These are phyloP conservation scores for Aphelinus certus DNA, from an alignment of 1,140 invertebrate species.

Conservation along the genomic window DNA sequence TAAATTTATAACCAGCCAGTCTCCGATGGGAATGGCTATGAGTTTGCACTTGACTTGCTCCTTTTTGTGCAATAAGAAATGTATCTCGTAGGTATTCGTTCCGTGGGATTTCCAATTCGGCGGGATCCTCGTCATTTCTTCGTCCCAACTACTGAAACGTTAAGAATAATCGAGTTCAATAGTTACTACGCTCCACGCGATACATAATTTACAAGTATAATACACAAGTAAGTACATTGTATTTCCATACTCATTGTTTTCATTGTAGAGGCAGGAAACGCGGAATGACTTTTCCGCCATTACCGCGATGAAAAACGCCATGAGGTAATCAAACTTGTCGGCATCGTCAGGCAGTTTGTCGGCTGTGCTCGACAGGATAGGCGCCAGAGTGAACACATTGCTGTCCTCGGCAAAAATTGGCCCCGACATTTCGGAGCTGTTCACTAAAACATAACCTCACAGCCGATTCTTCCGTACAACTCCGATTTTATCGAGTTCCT, in stretches of 20 bases:
- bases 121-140: constrained; percentile 31
- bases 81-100: constrained; percentile 43
- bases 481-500: no score
- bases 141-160: constrained; percentile 18
- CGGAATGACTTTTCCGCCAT: constrained; percentile 50
- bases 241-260: constrained; percentile 18
- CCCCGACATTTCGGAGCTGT: constrained; percentile 26
- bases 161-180: background rate
- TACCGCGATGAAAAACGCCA: constrained; percentile 50
- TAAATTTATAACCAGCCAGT: constrained; percentile 51
- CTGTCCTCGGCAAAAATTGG: constrained; percentile 49
- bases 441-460: constrained; percentile 29
- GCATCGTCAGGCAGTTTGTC: constrained; percentile 39
- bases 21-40: constrained; percentile 46
- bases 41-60: constrained; percentile 45
- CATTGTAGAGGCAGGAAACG: constrained; percentile 19
- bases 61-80: constrained; percentile 34
- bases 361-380: constrained; percentile 38
- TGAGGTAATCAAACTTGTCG: constrained; percentile 48
- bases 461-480: no score
- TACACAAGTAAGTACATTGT: background rate
- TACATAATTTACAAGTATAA: background rate
- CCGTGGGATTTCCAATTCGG: constrained; percentile 3
- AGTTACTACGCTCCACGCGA: background rate
- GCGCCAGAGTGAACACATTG: constrained; percentile 40